These are phyloP conservation scores for Rugalucina vietnamica DNA, from an alignment of 2,888 invertebrate genomes.

Conservation along the genomic window DNA sequence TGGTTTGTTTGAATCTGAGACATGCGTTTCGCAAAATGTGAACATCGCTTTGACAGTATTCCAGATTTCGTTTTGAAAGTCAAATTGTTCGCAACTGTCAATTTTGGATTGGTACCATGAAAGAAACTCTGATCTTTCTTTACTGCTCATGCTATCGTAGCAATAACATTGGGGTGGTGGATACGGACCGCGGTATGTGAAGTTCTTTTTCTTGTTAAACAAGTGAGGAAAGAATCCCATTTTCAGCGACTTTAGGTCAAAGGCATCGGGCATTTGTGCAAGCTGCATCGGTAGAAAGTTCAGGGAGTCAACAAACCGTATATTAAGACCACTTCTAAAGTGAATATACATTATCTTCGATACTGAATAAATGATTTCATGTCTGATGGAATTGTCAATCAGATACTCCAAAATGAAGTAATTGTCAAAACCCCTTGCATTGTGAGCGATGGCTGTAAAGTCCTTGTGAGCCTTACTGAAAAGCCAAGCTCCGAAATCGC, in stretches of 20 bases:
- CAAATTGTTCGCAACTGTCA: slow-evolving; percentile 34
- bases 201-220: slow-evolving; percentile 34
- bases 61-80: slow-evolving; percentile 55
- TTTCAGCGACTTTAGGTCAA: slow-evolving; percentile 36
- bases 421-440: slow-evolving; percentile 48
- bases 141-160: background rate
- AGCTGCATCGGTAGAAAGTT: slow-evolving; percentile 50
- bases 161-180: slow-evolving; percentile 16
- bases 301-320: slow-evolving; percentile 35
- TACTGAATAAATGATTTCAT: slow-evolving; percentile 34
- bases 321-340: slow-evolving; percentile 34
- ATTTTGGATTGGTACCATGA: slow-evolving; percentile 34
- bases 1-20: slow-evolving; percentile 35
- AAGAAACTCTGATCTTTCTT: slow-evolving; percentile 15
- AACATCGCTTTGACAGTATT: slow-evolving; percentile 64
- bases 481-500: slow-evolving; percentile 32
- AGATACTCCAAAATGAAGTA: slow-evolving; percentile 52
- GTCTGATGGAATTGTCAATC: slow-evolving; percentile 39
- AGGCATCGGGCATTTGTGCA: slow-evolving; percentile 41
- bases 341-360: slow-evolving; percentile 47
- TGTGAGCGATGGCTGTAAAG: slow-evolving; percentile 6
- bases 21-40: slow-evolving; percentile 32
- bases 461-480: slow-evolving; percentile 21
- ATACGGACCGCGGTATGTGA: slow-evolving; percentile 26
- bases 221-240: slow-evolving; percentile 56